Conservation (phyloP, 2,888 invertebrate genomes). For the Eristalis arbustorum region DNA sequence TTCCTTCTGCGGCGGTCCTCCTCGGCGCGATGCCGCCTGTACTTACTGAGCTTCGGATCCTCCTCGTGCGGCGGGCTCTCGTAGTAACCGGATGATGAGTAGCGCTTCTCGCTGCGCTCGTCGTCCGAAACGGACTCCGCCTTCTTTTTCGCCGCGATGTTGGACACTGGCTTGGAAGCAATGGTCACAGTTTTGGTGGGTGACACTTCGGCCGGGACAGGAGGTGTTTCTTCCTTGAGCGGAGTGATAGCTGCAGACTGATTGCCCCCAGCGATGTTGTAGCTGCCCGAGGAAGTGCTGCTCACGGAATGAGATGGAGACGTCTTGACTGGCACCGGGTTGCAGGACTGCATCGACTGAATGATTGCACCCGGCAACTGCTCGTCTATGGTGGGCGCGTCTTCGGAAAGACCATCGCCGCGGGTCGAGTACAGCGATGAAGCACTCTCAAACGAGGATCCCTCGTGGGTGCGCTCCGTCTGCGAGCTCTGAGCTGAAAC, state of each 20-base stretch:
- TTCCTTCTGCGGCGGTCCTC: slow-evolving; percentile 87
- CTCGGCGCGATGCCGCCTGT: slow-evolving; percentile 82
- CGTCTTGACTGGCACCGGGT: slow-evolving; percentile 72
- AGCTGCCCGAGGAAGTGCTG: slow-evolving; percentile 83
- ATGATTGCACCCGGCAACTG: slow-evolving; percentile 48
- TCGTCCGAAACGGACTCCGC: slow-evolving; percentile 85
- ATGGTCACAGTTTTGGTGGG: slow-evolving; percentile 43
- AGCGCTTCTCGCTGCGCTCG: slow-evolving; percentile 85
- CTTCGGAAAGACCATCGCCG: slow-evolving; percentile 85
- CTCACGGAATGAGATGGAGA: slow-evolving; percentile 82
- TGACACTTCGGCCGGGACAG: slow-evolving; percentile 44
- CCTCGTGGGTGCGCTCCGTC: slow-evolving; percentile 85
- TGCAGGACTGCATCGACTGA: slow-evolving; percentile 69
- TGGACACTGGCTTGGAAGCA: slow-evolving; percentile 21
- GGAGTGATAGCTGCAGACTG: slow-evolving; percentile 72
- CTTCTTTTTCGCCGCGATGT: slow-evolving; percentile 76
- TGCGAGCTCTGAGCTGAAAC: slow-evolving; percentile 80
- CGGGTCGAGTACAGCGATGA: slow-evolving; percentile 90
- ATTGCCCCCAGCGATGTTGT: slow-evolving; percentile 80
- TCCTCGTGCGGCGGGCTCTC: slow-evolving; percentile 88
- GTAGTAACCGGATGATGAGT: slow-evolving; percentile 88
- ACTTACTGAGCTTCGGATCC: slow-evolving; percentile 75
- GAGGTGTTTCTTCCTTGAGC: slow-evolving; percentile 55
- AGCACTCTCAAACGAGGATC: slow-evolving; percentile 93
- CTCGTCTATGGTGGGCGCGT: slow-evolving; percentile 82